Conservation (phyloP, 2,113 vertebrate species). For the Semnopithecus entellus region DNA sequence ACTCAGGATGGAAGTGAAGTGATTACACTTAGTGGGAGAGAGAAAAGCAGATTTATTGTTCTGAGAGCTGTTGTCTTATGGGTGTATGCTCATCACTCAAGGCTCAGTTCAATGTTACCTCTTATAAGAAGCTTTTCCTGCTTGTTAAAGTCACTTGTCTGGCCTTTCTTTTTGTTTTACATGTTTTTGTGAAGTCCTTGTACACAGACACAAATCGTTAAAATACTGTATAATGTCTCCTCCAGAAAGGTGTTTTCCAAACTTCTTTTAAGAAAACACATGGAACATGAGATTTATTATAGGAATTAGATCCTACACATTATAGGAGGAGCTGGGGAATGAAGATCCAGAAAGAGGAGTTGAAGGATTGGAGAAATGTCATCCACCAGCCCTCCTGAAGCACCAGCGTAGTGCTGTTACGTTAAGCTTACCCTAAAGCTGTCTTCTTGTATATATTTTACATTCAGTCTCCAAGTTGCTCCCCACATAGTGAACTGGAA, state of each 20-base stretch:
- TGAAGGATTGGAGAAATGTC: neutral
- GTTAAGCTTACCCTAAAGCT: no score
- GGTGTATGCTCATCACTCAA: neutral
- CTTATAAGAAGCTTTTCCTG: neutral
- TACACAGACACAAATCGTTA: neutral
- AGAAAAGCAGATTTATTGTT: neutral
- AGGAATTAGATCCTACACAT: neutral
- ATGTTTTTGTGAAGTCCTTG: neutral
- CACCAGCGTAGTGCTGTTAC: rapidly evolving
- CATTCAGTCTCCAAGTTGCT: no score
- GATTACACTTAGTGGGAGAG: neutral
- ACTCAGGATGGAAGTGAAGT: neutral
- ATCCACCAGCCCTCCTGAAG: rapidly evolving
- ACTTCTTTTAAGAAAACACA: neutral
- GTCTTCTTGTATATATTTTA: no score
- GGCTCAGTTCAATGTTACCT: neutral
- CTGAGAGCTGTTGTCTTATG: neutral
- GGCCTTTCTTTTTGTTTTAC: neutral
- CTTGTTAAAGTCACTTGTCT: neutral
- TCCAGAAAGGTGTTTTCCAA: neutral
- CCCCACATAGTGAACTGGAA: no score
- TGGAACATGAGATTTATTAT: neutral
- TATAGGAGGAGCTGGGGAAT: neutral
- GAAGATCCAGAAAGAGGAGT: neutral
- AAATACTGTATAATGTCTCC: neutral